These are phyloP conservation scores for Enteromius radiatus DNA, from an alignment of 2,797 vertebrate genomes.

Conservation along the genomic window DNA sequence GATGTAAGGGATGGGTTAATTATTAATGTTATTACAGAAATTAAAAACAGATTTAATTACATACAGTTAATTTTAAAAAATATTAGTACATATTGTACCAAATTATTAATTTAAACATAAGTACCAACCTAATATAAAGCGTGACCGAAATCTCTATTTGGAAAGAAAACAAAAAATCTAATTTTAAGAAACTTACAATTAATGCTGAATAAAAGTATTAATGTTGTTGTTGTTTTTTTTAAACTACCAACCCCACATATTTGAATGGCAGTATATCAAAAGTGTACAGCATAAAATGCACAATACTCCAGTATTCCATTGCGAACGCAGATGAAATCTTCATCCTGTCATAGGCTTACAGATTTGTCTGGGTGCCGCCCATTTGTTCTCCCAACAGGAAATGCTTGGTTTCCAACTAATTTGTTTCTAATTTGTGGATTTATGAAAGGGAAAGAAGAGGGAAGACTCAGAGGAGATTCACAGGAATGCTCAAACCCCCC, in stretches of 20 bases:
- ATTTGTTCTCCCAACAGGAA: constrained; percentile 15
- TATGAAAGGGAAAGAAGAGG: constrained; percentile 50
- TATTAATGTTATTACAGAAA: no score
- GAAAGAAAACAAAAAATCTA: background rate
- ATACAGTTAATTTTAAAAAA: no score
- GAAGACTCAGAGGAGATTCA: constrained; percentile 42
- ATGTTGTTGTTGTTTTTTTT: background rate
- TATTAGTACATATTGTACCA: no score
- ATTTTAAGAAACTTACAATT: background rate
- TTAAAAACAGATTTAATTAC: no score
- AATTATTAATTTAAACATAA: no score
- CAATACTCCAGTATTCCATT: background rate
- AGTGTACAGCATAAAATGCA: no score
- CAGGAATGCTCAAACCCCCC: constrained; percentile 58
- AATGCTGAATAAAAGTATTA: background rate
- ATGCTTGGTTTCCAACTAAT: background rate
- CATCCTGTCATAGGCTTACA: background rate
- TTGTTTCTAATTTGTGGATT: constrained; percentile 25
- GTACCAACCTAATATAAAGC: no score
- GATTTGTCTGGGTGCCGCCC: background rate
- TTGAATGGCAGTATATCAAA: background rate
- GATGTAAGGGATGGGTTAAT: no score
- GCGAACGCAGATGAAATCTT: background rate
- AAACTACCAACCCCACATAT: background rate
- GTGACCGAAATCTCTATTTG: background rate